Evolutionary conservation across 2,797 vertebrate genomes (phyloP).

Genomic region (Aldrovandia affinis): DNA sequence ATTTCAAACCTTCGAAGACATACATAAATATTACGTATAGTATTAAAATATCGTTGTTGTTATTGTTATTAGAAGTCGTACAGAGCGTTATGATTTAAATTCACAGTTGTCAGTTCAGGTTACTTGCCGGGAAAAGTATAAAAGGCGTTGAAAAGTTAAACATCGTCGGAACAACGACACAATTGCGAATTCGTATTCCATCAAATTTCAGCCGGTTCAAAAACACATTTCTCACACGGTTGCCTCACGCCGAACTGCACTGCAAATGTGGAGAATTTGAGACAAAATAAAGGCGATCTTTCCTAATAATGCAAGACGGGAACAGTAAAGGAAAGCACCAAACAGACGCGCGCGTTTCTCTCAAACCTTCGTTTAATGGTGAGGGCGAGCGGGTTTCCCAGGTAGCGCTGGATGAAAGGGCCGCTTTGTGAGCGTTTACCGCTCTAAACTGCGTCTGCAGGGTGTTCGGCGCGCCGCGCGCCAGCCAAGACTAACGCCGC

Average conservation of each 20-base stretch:
- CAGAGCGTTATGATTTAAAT: background rate
- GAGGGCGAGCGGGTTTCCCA: background rate
- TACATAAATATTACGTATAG: background rate
- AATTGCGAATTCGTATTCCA: background rate
- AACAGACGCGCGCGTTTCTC: background rate
- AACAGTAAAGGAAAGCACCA: background rate
- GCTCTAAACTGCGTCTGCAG: background rate
- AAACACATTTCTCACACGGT: background rate
- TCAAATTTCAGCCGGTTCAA: background rate
- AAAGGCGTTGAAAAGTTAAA: background rate
- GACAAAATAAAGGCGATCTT: background rate
- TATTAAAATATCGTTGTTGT: background rate
- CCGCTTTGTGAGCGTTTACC: slow-evolving; percentile 14
- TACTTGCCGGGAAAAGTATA: background rate
- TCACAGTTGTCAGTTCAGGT: background rate
- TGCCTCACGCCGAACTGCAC: background rate
- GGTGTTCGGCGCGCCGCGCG: background rate
- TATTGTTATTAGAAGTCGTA: background rate
- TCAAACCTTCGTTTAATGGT: background rate
- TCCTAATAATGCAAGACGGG: background rate
- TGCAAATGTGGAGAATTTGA: background rate
- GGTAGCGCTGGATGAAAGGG: background rate
- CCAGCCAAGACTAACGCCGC: slow-evolving; percentile 16
- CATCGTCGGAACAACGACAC: background rate
- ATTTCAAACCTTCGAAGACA: background rate